Base-by-base conservation (phyloP, 2,888 invertebrate genomes). In the Bellardia pandia region DNA sequence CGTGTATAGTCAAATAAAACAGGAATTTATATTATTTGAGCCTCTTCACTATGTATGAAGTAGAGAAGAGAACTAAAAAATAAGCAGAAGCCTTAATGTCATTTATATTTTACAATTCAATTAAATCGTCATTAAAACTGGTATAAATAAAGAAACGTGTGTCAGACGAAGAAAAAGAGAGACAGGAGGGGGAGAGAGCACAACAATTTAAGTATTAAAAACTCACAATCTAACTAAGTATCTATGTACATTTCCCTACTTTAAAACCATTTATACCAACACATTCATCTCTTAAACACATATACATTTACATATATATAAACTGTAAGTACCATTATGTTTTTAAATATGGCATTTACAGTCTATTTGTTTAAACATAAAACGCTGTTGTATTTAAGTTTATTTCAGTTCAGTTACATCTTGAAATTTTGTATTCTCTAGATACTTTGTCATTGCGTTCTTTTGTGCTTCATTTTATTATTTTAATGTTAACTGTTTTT, bases 71-170 rank as follows among this genome's bases (percentile, higher is more conserved):
- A 60, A 14, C 13, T 48, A 60, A 53, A 80, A 58, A 58, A n/a
- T 45, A 51, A 37, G 37, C 5, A 14, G 71, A 60, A 30, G 48
- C 60, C 53, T 71, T 51, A 75, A 58, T 60, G 30, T 9, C n/a
- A 48, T 71, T 68, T 62, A 30, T 45, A 66, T 71, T 77, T 48
- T 66, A 40, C 78, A 72, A 77, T 84, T 64, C 78, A 84, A 72
- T 83, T 83, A 77, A 64, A 72, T 45, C 30, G 16, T 48, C 64
- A 77, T 83, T 83, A 76, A 83, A 51, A 53, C 40, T 64, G 60
- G 58, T 42, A 42, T 81, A 9, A 42, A 42, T 81, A 9, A 42
- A 16, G 37, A 13, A 13, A 9, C 11, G 14, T 48, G n/a, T 53
- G 33, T n/a, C 8, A 42, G 23, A 8, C 3, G 1, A 1, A 4